Evolutionary conservation across 2,113 vertebrate genomes (phyloP).

Genomic region (Anas platyrhynchos): DNA sequence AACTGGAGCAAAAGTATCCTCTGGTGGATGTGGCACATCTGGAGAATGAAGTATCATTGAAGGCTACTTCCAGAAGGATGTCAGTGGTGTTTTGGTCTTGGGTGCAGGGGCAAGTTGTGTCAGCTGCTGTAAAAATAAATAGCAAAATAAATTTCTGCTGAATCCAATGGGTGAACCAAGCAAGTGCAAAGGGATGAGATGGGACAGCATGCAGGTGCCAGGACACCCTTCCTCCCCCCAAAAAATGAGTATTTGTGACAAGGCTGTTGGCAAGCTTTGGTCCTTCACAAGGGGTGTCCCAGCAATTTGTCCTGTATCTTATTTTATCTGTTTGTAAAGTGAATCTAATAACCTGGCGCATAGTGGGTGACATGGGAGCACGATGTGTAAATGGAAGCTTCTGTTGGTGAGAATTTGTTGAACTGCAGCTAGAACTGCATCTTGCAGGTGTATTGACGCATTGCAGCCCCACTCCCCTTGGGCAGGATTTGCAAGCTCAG

Average conservation of each 20-base stretch:
- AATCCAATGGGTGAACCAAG: accelerated
- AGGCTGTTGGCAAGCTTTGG: accelerated
- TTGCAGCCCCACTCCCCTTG: accelerated
- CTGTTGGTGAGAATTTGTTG: accelerated
- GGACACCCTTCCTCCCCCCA: too few species aligned
- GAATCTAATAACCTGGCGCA: neutral
- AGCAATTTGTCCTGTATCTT: neutral
- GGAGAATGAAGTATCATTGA: neutral
- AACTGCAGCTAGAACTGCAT: neutral
- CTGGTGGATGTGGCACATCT: neutral
- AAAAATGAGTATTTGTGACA: neutral
- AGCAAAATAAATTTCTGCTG: neutral
- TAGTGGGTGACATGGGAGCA: neutral
- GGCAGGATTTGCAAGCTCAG: neutral
- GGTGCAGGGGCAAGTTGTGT: accelerated
- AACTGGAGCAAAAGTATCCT: neutral
- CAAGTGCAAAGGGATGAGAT: neutral
- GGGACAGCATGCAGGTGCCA: neutral
- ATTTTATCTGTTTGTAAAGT: neutral
- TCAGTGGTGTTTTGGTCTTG: accelerated
- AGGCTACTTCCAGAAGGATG: neutral
- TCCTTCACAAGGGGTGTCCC: neutral
- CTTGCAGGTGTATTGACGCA: neutral
- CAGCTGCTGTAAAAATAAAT: neutral
- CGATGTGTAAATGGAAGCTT: accelerated